Conservation (phyloP, 2,113 vertebrate species). For the Otocyon megalotis region DNA sequence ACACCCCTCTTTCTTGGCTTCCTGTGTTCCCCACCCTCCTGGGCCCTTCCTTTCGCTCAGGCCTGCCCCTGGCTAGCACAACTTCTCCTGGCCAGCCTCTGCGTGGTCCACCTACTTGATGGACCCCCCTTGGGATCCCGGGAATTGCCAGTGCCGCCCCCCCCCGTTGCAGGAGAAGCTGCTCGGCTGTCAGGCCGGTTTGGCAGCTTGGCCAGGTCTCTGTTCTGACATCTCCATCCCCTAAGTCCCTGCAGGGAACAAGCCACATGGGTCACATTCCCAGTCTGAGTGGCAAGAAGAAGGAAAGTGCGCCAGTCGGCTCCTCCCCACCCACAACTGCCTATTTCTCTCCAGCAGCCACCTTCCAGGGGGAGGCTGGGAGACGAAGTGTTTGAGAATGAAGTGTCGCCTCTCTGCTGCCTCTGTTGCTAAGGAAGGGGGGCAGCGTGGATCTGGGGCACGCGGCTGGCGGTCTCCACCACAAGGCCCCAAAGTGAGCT, state of each 20-base stretch:
- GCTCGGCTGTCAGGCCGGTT: no score
- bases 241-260: no score
- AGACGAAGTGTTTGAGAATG: accelerated
- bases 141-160: accelerated
- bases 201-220: accelerated
- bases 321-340: neutral
- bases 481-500: accelerated
- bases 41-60: neutral
- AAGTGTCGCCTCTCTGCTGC: accelerated
- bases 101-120: accelerated
- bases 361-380: neutral
- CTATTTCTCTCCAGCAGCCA: accelerated
- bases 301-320: neutral
- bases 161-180: no score
- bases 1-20: neutral
- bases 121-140: accelerated
- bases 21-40: accelerated
- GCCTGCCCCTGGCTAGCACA: no score
- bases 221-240: neutral
- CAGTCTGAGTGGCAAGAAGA: neutral
- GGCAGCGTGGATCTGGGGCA: accelerated
- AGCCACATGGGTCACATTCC: accelerated
- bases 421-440: neutral
- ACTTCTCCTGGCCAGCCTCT: accelerated
- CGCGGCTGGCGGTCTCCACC: accelerated